Conservation (phyloP, 2,888 invertebrate genomes). For the Helleia helle region DNA sequence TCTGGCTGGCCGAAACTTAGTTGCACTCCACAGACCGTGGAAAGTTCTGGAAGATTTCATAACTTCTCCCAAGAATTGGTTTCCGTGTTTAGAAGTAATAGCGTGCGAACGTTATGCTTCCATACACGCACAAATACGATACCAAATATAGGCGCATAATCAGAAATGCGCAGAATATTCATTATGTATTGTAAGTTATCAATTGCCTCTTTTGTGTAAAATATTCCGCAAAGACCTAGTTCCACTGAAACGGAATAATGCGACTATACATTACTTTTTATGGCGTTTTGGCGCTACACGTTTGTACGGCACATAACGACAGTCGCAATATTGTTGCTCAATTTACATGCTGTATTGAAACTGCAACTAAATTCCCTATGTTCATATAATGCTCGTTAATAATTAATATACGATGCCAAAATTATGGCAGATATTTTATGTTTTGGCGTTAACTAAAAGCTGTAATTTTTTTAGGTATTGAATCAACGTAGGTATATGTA, state of each 20-base stretch:
- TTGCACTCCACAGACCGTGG: too few species aligned
- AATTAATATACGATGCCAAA: too few species aligned
- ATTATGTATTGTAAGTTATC: constrained; percentile 14
- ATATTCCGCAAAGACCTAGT: constrained; percentile 13
- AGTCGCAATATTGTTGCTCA: neutral
- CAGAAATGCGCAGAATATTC: constrained; percentile 10
- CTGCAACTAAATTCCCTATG: too few species aligned
- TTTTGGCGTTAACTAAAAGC: too few species aligned
- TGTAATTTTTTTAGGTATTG: too few species aligned
- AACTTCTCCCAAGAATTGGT: neutral
- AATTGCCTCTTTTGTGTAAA: constrained; percentile 11
- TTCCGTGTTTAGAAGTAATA: neutral
- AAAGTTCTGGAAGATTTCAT: neutral
- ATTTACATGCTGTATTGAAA: too few species aligned
- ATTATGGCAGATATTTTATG: too few species aligned
- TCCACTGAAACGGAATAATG: constrained; percentile 16
- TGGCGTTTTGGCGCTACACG: constrained; percentile 7
- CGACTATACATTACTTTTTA: constrained; percentile 14
- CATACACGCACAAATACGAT: neutral
- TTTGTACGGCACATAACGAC: constrained; percentile 5
- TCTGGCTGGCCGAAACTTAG: too few species aligned
- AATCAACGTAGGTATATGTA: too few species aligned
- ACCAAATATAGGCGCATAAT: neutral
- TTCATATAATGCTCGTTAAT: too few species aligned
- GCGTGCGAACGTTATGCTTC: constrained; percentile 7